Conservation (phyloP, 2,113 vertebrate genomes). For the Talpa occidentalis region DNA sequence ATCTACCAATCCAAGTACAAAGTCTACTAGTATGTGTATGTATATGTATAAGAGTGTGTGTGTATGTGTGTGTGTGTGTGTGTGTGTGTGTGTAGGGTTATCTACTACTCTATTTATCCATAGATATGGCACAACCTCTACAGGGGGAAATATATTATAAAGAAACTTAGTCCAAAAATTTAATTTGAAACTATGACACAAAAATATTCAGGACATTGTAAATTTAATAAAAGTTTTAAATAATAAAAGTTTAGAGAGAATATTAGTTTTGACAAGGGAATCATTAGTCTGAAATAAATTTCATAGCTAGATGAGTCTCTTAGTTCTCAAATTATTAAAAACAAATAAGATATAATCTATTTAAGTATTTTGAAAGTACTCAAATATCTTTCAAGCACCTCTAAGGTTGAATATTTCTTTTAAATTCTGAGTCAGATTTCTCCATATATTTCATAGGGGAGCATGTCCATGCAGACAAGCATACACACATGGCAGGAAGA, state of each 20-base stretch:
- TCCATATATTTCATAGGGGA: not conserved
- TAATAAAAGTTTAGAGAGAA: not conserved
- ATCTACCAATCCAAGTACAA: not conserved
- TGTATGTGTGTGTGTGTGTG: too few species aligned
- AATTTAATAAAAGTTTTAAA: not conserved
- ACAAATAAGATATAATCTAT: not conserved
- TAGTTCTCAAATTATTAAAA: not conserved
- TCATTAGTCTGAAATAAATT: not conserved
- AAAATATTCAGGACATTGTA: not conserved
- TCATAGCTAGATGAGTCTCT: not conserved
- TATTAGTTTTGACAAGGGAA: not conserved
- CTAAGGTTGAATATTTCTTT: not conserved
- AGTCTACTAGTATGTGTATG: not conserved
- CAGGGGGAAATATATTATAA: not conserved
- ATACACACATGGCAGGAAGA: accelerated
- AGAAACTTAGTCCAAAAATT: not conserved
- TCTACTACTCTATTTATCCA: not conserved
- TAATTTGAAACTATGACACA: not conserved
- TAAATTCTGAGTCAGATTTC: not conserved
- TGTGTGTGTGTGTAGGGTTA: too few species aligned
- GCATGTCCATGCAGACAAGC: accelerated
- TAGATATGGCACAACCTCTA: not conserved
- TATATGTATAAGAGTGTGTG: not conserved
- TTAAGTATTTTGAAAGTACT: not conserved
- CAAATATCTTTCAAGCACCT: accelerated